Percentiles rank a stretch among this genome's conserved stretches.
phyloP scores from a whole-genome alignment of 2,797 vertebrate genomes.

The Crocodylus rhombifer region DNA sequence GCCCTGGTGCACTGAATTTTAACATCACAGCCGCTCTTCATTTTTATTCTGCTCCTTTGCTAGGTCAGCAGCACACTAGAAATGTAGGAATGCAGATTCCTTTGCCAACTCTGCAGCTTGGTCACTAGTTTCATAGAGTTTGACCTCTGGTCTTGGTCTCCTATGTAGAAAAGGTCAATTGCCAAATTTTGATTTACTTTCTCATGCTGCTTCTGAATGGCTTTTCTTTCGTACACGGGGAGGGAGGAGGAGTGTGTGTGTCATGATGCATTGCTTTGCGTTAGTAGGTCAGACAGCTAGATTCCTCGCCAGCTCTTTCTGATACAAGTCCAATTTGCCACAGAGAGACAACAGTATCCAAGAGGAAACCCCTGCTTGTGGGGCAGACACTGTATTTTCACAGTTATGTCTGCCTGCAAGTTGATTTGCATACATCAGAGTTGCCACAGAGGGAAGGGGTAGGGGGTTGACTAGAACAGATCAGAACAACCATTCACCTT shows the following conservation, averaged over 20 bases:
- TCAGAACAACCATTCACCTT: neutral
- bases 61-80: neutral
- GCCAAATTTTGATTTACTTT: fast-evolving
- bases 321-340: neutral
- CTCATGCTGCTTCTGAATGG: fast-evolving
- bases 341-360: fast-evolving
- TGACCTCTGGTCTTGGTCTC: neutral
- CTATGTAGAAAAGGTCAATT: neutral
- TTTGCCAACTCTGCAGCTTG: neutral
- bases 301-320: neutral
- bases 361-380: neutral
- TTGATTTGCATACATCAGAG: neutral
- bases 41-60: neutral
- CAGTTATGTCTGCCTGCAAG: neutral
- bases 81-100: neutral
- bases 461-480: neutral
- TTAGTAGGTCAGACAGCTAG: neutral
- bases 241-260: neutral
- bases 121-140: neutral
- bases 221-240: fast-evolving
- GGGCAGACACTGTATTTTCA: fast-evolving
- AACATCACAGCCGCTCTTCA: too few relatives aligned
- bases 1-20: neutral
- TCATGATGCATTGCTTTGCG: fast-evolving
- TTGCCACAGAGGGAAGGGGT: neutral